Evolutionary conservation across 2,888 invertebrate species (phyloP).

Genomic region (Zeuzera pyrina): DNA sequence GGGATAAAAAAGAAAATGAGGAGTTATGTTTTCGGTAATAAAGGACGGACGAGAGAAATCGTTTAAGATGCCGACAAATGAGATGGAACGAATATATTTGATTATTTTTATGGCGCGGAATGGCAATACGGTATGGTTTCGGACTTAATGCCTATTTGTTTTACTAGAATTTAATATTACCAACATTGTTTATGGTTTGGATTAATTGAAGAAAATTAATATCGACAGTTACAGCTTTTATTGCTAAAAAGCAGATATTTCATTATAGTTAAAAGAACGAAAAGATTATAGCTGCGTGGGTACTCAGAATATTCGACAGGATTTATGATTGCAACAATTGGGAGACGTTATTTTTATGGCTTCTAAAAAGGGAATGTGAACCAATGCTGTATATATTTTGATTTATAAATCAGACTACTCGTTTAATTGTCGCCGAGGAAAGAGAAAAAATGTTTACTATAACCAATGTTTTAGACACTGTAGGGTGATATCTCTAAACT

Average conservation of each 20-base stretch:
- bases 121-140: constrained; percentile 56
- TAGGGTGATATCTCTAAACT: too few relatives aligned
- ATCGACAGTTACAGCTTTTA: too few relatives aligned
- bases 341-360: constrained; percentile 64
- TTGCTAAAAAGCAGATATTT: too few relatives aligned
- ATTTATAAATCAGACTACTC: constrained; percentile 47
- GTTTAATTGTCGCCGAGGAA: constrained; percentile 47
- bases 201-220: too few relatives aligned
- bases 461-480: constrained; percentile 31
- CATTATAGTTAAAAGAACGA: not conserved
- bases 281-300: too few relatives aligned
- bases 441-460: constrained; percentile 32
- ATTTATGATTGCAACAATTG: constrained; percentile 54
- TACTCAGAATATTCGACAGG: constrained; percentile 33
- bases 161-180: constrained; percentile 57
- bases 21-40: constrained; percentile 73
- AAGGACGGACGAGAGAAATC: constrained; percentile 72
- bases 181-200: constrained; percentile 36
- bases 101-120: constrained; percentile 70
- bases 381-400: constrained; percentile 54
- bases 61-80: constrained; percentile 72
- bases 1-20: constrained; percentile 74
- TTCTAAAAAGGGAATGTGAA: constrained; percentile 51
- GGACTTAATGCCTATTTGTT: constrained; percentile 64
- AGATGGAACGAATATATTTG: constrained; percentile 73